These are phyloP conservation scores for Pantherophis alleghaniensis DNA, from an alignment of 2,797 vertebrate species.

Conservation along the genomic window DNA sequence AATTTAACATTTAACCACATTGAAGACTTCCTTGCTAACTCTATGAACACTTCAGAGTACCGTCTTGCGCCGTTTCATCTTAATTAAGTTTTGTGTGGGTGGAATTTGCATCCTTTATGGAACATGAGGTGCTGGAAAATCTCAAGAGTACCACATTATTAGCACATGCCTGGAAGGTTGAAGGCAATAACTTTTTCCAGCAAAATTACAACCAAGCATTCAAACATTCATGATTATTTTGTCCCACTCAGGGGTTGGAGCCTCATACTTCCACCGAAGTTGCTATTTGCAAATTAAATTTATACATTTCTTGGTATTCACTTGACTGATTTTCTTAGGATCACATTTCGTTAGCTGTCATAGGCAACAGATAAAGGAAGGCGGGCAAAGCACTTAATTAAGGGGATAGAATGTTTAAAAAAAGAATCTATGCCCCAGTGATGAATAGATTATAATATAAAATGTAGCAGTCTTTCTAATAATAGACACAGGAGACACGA, in stretches of 20 bases:
- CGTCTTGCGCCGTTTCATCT: constrained; percentile 28
- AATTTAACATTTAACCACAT: constrained; percentile 8
- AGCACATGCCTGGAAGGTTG: constrained; percentile 50
- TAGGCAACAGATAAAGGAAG: background rate
- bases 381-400: constrained; percentile 38
- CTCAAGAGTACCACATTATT: constrained; percentile 49
- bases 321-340: background rate
- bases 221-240: constrained; percentile 48
- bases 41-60: background rate
- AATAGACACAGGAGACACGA: background rate
- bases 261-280: constrained; percentile 37
- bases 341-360: background rate
- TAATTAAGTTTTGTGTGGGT: constrained; percentile 38
- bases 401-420: constrained; percentile 13
- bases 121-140: constrained; percentile 40
- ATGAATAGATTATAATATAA: background rate
- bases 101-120: constrained; percentile 37
- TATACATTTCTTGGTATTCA: constrained; percentile 5
- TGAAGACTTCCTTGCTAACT: background rate
- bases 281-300: constrained; percentile 61
- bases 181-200: constrained; percentile 40
- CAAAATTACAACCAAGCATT: constrained; percentile 39
- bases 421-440: background rate
- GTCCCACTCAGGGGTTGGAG: constrained; percentile 9
- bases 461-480: background rate